Evolutionary conservation across 2,797 vertebrate genomes (phyloP).

Genomic region (Psittacula derbiana): DNA sequence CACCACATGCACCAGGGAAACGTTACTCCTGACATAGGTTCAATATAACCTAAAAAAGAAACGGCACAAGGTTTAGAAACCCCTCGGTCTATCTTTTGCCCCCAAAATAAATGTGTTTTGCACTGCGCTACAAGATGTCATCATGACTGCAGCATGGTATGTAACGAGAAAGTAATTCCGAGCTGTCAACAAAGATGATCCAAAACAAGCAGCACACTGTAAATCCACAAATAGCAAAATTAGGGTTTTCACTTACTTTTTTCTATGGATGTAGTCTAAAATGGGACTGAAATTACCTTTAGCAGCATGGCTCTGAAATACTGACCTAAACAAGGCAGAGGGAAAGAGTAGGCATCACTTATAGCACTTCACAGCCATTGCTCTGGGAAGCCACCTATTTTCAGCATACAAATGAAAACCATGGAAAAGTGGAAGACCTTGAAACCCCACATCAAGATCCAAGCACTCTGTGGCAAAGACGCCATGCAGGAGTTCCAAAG

Average conservation of each 20-base stretch:
- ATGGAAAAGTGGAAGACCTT: not conserved
- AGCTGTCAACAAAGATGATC: not conserved
- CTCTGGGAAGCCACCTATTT: not conserved
- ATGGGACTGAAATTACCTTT: not conserved
- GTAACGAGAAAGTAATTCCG: not conserved
- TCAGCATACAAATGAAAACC: not conserved
- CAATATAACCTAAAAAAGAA: not conserved
- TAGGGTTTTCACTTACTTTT: not conserved
- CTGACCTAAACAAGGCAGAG: not conserved
- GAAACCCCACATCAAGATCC: not conserved
- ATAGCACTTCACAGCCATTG: not conserved
- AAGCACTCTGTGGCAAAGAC: not conserved
- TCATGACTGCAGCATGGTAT: not conserved
- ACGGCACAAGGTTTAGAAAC: not conserved
- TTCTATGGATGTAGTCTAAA: not conserved
- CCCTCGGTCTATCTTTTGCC: not conserved
- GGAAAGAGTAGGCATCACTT: not conserved
- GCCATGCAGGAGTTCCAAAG: not conserved
- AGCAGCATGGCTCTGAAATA: not conserved
- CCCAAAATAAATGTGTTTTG: not conserved
- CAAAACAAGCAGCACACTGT: conserved; percentile 18
- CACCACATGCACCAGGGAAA: not conserved
- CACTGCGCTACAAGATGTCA: conserved; percentile 22
- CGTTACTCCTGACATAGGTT: not conserved
- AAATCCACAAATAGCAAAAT: conserved; percentile 40